Base-by-base conservation (phyloP, 2,113 vertebrate genomes). In the Rhipidura dahli region DNA sequence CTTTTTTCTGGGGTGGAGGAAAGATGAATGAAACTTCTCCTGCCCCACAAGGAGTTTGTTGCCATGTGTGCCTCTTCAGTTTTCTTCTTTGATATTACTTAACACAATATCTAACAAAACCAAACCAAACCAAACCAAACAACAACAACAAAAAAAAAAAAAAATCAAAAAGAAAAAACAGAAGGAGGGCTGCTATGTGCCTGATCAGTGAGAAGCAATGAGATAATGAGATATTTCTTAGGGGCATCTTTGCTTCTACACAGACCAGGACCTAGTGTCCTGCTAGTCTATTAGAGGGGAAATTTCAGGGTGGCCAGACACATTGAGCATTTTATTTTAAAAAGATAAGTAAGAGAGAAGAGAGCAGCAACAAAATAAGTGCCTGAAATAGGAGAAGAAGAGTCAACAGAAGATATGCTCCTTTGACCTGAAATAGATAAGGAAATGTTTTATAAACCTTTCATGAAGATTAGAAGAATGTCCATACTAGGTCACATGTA, bases 61-160 rank as follows among this genome's bases (percentile, higher is more conserved):
- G 17, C 18, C 15, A 3, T 14, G 4, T 79, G 19, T 40, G 16
- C 8, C 26, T 75, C 28, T 18, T 4, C 1, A 1, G 3, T 49
- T 49, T 53, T 12, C 17, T 53, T 33, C 40, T 66, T 78, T 76
- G 10, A 8, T 44, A 40, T 59, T 39, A 87, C 13, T 44, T 72
- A 15, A 18, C 2, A 1, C 23, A 9, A 21, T 64, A 68, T 12
- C 16, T 57, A 22, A 24, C 21, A 70, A 26, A 2, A 63, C 30
- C 2, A 54, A 68, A n/a, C n/a, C n/a, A n/a, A n/a, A n/a, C n/a
- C n/a, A n/a, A n/a, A n/a, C n/a, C n/a, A n/a, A n/a, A n/a, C n/a
- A n/a, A n/a, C n/a, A n/a, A n/a, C n/a, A n/a, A 53, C 11, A 56
- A 35, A 42, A 15, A 31, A 20, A 42, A 26, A 7, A 28, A 5